Percentiles rank a stretch among this genome's conserved stretches.
Evolutionary conservation across 2,888 invertebrate species (phyloP).

Genomic region (Epiperipatus broadwayi): DNA sequence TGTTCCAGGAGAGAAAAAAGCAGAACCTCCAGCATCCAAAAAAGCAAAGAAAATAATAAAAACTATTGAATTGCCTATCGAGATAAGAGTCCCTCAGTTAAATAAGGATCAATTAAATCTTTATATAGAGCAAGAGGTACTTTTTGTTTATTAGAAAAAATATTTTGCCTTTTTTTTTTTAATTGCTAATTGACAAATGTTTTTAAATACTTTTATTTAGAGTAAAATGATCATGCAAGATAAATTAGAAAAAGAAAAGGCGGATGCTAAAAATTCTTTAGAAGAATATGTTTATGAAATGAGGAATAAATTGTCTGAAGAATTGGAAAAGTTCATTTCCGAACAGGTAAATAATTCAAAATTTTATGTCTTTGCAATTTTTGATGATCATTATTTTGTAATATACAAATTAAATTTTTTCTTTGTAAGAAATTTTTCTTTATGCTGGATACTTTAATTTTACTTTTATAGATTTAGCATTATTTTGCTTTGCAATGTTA

Average conservation of each 20-base stretch:
- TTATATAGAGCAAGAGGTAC: conserved; percentile 58
- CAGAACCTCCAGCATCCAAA: conserved; percentile 29
- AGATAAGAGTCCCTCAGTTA: conserved; percentile 50
- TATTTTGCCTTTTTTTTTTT: no score
- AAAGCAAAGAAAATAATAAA: conserved; percentile 59
- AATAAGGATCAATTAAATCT: conserved; percentile 48
- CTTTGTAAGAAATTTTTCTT: not conserved
- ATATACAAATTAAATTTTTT: conserved; percentile 1
- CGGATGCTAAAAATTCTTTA: conserved; percentile 84
- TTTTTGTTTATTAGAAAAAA: conserved; percentile 18
- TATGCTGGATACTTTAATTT: not conserved
- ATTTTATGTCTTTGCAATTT: no score
- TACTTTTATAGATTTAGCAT: no score
- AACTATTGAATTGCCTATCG: conserved; percentile 63
- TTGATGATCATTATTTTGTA: no score
- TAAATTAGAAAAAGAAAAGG: conserved; percentile 75
- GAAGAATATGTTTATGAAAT: conserved; percentile 97
- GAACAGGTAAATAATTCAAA: no score
- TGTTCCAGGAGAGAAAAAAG: conserved; percentile 16
- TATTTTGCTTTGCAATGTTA: no score
- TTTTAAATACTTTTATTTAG: conserved; percentile 29
- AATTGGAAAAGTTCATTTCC: conserved; percentile 48
- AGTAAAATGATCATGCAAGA: conserved; percentile 64
- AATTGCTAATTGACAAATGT: no score
- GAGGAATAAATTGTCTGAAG: conserved; percentile 59